phyloP scores from a whole-genome alignment of 2,113 vertebrate genomes.

The Thomomys bottae region DNA sequence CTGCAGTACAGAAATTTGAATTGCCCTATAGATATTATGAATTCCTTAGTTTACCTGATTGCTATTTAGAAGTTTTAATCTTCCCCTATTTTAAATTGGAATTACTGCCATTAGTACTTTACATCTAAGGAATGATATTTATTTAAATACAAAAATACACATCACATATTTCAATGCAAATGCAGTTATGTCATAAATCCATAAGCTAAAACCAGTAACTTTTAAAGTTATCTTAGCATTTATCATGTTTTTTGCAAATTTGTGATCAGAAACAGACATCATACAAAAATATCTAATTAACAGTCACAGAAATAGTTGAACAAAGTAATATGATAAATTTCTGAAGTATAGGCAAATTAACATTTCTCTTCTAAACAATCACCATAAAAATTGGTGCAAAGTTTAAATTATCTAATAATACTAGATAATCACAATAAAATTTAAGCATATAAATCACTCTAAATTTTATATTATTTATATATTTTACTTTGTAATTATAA shows the following conservation, averaged over 20 bases:
- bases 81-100: constrained; percentile 49
- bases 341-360: neutral
- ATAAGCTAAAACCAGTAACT: constrained; percentile 40
- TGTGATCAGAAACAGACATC: neutral
- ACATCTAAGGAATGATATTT: neutral
- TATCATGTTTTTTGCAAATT: constrained; percentile 47
- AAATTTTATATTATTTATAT: neutral
- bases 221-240: constrained; percentile 5
- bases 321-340: constrained; percentile 37
- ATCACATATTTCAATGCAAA: constrained; percentile 46
- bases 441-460: constrained; percentile 15
- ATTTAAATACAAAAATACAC: constrained; percentile 49
- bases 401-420: constrained; percentile 31
- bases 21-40: constrained; percentile 45
- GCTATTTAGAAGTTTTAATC: constrained; percentile 39
- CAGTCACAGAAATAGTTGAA: constrained; percentile 38
- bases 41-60: constrained; percentile 21
- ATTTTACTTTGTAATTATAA: constrained; percentile 3
- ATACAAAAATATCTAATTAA: constrained; percentile 35
- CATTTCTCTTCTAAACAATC: neutral
- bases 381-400: constrained; percentile 1
- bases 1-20: constrained; percentile 57
- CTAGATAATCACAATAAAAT: neutral
- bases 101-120: neutral
- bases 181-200: constrained; percentile 21